Evolutionary conservation across 2,113 vertebrate genomes (phyloP), one percentile per base, ranked within the genome.

Genomic region (Seriola dumerili): DNA sequence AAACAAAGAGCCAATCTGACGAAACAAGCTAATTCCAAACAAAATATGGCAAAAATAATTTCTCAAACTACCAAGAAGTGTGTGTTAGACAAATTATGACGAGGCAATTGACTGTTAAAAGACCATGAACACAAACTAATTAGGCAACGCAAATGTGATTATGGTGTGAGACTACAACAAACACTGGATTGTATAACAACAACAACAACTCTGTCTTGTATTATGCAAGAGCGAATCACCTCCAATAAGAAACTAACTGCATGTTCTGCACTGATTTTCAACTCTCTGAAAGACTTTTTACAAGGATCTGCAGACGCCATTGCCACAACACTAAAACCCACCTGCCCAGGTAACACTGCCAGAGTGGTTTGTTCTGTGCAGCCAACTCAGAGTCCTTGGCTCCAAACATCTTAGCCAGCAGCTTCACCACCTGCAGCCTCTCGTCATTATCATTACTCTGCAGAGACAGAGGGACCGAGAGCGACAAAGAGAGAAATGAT

Each of bases 371-470:
- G 94, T 99, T 99, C 93, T 99, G 98, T 63, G 97, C 96, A 12
- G 98, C 98, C 93, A 99, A 74, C 90, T 99, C 98, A 0, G 98
- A 99, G 92, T 99, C 98, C 91, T 99, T 99, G 0, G 98, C 98
- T 82, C 98, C 98, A 91, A 99, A 99, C 98, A 99, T 99, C 96
- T 99, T 99, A 83, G 98, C 98, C 82, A 99, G 95, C 81, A 99
- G 96, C 93, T 97, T 99, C 84, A 99, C 98, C 87, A 99, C 98
- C 90, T 99, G 97, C 78, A 99, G 95, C 16, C 98, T 96, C 88
- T 99, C 98, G n/a, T 99, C 98, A 74, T 99, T 99, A 93, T 99
- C 98, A 87, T 99, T 99, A 89, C 98, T 99, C 98, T 99, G 92
- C 89, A 88, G 81, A 84, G 36, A 90, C 66, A 42, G 57, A 64